Conservation (phyloP, 30 jellyfish, hydroid and myxozoan genomes). For the Euphysa ruthae region DNA sequence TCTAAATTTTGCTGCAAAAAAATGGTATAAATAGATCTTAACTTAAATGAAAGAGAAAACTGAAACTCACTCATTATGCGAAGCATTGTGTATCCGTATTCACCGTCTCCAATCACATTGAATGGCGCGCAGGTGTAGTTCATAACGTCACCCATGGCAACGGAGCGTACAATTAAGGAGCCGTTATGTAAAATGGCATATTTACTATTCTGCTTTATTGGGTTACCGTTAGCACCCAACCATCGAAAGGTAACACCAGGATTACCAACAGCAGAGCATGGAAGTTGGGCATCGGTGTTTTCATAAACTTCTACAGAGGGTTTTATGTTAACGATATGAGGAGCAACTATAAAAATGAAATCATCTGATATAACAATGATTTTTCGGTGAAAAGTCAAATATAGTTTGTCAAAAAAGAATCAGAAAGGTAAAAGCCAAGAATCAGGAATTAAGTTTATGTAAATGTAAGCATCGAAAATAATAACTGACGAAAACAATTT, state of each 20-base stretch:
- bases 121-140: conserved; percentile 81
- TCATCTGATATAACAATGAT: too few relatives aligned
- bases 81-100: conserved; percentile 41
- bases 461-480: too few relatives aligned
- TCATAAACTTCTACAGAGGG: conserved; percentile 41
- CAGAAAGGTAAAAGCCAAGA: too few relatives aligned
- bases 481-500: too few relatives aligned
- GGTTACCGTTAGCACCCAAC: conserved; percentile 31
- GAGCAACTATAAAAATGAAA: conserved; percentile 39
- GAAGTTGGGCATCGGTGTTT: conserved; percentile 48
- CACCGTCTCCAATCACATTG: conserved; percentile 66
- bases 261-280: conserved; percentile 95
- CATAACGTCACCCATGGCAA: conserved; percentile 52
- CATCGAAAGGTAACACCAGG: conserved; percentile 87
- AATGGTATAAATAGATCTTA: too few relatives aligned
- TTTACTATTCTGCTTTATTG: conserved; percentile 24
- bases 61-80: conserved; percentile 51
- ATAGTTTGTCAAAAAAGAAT: too few relatives aligned
- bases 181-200: conserved; percentile 61
- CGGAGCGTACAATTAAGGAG: conserved; percentile 48
- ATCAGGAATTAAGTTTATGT: too few relatives aligned
- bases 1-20: too few relatives aligned
- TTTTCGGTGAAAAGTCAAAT: too few relatives aligned
- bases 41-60: background rate
- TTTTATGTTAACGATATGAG: conserved; percentile 47